These are phyloP conservation scores for Sphecodes monilicornis DNA, from an alignment of 2,888 invertebrate genomes.

Conservation along the genomic window DNA sequence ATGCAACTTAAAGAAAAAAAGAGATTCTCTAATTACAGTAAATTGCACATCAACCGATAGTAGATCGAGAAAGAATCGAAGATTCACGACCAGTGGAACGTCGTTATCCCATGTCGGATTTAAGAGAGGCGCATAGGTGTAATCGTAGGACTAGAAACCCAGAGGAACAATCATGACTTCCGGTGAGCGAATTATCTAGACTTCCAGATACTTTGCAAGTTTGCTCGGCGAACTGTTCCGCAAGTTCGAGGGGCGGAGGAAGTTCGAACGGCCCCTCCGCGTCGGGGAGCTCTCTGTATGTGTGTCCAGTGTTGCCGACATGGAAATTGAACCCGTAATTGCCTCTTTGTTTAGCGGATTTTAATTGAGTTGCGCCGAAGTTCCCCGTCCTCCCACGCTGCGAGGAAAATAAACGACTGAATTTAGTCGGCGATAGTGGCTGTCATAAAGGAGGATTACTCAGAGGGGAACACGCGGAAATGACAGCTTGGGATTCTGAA, in stretches of 20 bases:
- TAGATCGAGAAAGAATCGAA: background rate
- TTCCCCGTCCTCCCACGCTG: background rate
- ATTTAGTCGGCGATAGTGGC: background rate
- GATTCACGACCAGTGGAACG: background rate
- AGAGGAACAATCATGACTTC: background rate
- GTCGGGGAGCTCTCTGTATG: background rate
- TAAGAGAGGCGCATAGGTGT: background rate
- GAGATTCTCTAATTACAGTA: background rate
- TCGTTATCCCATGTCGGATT: background rate
- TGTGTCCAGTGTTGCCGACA: background rate
- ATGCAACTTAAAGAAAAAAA: no score
- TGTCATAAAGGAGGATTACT: background rate
- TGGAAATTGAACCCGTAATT: constrained; percentile 14
- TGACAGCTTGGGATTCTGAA: background rate
- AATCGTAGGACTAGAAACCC: background rate
- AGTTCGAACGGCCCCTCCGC: background rate
- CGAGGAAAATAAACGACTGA: background rate
- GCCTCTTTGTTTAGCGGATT: constrained; percentile 8
- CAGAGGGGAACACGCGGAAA: background rate
- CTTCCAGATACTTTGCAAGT: background rate
- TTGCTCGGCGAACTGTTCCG: background rate
- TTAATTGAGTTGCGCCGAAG: constrained; percentile 11
- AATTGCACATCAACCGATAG: background rate
- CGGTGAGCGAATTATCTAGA: constrained; percentile 6
- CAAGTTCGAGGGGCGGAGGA: background rate